phyloP scores from a whole-genome alignment of 2,113 vertebrate species.

The Chaetura pelagica region DNA sequence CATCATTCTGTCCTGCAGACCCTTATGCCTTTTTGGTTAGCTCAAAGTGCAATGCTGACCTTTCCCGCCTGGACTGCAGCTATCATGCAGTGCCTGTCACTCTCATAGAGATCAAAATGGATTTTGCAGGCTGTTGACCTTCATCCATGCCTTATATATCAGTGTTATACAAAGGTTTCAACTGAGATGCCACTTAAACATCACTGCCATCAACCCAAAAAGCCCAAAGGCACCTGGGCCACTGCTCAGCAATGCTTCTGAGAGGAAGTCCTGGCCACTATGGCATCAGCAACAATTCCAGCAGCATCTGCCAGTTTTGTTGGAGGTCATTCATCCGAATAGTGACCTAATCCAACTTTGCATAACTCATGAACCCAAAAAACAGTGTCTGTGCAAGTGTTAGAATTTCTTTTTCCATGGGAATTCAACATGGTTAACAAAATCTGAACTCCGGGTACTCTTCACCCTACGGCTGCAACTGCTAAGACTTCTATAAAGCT shows the following conservation, averaged over 20 bases:
- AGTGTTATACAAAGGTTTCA: constrained; percentile 19
- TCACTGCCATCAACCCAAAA: not conserved
- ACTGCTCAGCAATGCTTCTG: not conserved
- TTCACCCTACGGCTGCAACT: constrained; percentile 31
- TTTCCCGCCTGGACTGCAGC: constrained; percentile 28
- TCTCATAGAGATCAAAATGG: constrained; percentile 27
- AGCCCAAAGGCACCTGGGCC: not conserved
- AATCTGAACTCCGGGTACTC: constrained; percentile 18
- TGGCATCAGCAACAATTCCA: not conserved
- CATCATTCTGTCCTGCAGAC: not conserved
- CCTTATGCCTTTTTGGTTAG: not conserved
- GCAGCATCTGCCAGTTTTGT: not conserved
- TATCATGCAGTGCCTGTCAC: constrained; percentile 22
- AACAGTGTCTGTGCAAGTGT: not conserved
- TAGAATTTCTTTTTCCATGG: not conserved
- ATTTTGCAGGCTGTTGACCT: constrained; percentile 22
- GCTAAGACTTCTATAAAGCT: constrained; percentile 25
- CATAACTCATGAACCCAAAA: not conserved
- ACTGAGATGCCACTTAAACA: not conserved
- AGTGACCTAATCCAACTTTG: not conserved
- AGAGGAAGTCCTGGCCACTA: not conserved
- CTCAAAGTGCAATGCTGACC: not conserved
- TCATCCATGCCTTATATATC: not conserved
- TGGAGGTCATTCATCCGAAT: not conserved
- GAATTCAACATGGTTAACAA: constrained; percentile 2